Evolutionary conservation across 2,797 vertebrate genomes (phyloP).

Genomic region (Pseudochaenichthys georgianus): DNA sequence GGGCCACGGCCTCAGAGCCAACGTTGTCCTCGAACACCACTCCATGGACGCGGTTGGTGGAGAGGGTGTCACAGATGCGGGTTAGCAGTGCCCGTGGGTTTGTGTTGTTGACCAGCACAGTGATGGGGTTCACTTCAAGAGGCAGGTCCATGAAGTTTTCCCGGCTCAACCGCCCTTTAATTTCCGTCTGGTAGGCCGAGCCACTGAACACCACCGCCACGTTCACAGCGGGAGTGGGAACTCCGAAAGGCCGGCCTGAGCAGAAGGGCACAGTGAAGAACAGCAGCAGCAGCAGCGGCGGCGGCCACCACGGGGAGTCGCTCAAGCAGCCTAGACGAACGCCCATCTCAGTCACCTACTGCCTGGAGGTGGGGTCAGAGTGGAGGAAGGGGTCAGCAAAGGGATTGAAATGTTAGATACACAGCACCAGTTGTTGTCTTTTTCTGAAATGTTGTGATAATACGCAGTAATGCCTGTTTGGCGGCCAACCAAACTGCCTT

Average conservation of each 20-base stretch:
- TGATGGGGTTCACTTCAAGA: constrained; percentile 94
- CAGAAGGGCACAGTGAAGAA: constrained; percentile 68
- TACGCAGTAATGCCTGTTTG: constrained; percentile 40
- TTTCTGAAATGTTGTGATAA: constrained; percentile 59
- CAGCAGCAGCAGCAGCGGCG: constrained; percentile 69
- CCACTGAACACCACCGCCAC: constrained; percentile 96
- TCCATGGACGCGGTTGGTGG: constrained; percentile 91
- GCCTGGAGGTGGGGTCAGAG: constrained; percentile 69
- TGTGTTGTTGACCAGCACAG: constrained; percentile 94
- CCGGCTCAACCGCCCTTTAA: constrained; percentile 89
- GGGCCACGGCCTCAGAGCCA: constrained; percentile 94
- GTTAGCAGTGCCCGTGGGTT: constrained; percentile 95
- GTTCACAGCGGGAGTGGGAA: constrained; percentile 87
- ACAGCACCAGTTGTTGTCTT: background rate
- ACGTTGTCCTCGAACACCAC: constrained; percentile 96
- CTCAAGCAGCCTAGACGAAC: constrained; percentile 83
- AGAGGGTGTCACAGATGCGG: constrained; percentile 92
- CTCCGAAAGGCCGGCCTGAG: constrained; percentile 79
- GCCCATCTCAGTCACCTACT: constrained; percentile 88
- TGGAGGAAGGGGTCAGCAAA: constrained; percentile 2
- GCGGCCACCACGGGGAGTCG: constrained; percentile 83
- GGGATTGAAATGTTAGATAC: constrained; percentile 39
- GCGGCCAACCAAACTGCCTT: constrained; percentile 24
- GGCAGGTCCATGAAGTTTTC: constrained; percentile 97
- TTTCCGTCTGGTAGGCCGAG: constrained; percentile 89